Evolutionary conservation across 2,888 invertebrate genomes (phyloP).

Genomic region (Zootermopsis nevadensis): DNA sequence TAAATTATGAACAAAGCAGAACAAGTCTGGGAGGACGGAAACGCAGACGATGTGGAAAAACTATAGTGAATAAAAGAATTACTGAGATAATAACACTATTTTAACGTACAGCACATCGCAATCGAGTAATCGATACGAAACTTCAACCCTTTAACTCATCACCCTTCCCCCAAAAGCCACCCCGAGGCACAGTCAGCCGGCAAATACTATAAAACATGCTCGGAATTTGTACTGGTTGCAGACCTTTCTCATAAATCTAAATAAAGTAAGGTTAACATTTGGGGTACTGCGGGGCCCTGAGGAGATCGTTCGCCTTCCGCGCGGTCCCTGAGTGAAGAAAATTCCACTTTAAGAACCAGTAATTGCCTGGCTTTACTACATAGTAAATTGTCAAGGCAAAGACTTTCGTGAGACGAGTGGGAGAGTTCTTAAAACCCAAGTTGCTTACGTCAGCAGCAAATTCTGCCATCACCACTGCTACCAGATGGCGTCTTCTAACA

Average conservation of each 20-base stretch:
- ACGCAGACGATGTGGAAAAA: not conserved
- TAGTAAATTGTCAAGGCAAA: slow-evolving; percentile 19
- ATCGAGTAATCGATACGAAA: slow-evolving; percentile 35
- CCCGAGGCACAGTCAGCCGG: not conserved
- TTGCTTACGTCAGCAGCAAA: not conserved
- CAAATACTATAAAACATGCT: slow-evolving; percentile 28
- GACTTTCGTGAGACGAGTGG: not conserved
- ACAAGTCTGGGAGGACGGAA: not conserved
- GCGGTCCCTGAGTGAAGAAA: not conserved
- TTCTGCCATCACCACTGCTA: not conserved
- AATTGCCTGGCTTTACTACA: slow-evolving; percentile 25
- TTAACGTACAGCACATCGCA: slow-evolving; percentile 23
- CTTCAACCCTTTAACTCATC: slow-evolving; percentile 14
- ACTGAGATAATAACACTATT: not conserved
- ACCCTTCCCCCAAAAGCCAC: not conserved
- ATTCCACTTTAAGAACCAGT: slow-evolving; percentile 28
- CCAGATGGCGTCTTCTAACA: not conserved
- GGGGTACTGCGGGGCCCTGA: not conserved
- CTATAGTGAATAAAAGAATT: not conserved
- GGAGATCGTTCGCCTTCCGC: not conserved
- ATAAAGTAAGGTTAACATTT: slow-evolving; percentile 23
- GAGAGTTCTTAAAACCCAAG: slow-evolving; percentile 6
- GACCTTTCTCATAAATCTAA: slow-evolving; percentile 33
- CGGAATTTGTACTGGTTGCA: slow-evolving; percentile 20
- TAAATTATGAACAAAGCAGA: not conserved